These are phyloP conservation scores for Columba janthina DNA, from an alignment of 2,113 vertebrate genomes.

Conservation along the genomic window DNA sequence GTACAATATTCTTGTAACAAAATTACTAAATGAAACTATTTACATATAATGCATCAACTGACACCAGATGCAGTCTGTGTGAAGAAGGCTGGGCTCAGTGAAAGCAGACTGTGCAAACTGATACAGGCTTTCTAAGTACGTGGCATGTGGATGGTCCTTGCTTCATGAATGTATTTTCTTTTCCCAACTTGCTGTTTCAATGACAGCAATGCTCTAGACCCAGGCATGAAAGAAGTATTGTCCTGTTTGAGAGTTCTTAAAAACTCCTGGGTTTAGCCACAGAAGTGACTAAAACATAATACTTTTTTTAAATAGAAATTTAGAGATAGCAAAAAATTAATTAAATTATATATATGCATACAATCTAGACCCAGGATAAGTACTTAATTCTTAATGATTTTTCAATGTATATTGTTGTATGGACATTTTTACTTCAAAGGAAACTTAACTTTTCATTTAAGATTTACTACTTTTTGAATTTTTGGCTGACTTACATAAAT, in stretches of 20 bases:
- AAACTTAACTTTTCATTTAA: background rate
- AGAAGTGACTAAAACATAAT: background rate
- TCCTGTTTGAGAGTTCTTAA: background rate
- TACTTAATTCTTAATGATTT: background rate
- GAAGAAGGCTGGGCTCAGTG: background rate
- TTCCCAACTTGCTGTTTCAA: background rate
- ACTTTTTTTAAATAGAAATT: background rate
- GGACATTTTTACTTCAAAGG: background rate
- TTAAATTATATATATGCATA: background rate
- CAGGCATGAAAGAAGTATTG: background rate
- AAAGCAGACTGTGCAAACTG: background rate
- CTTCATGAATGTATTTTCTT: background rate
- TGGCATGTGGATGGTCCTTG: background rate
- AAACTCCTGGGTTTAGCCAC: background rate
- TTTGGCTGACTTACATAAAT: background rate
- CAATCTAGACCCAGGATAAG: background rate
- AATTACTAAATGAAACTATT: constrained; percentile 68
- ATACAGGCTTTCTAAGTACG: background rate
- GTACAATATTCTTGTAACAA: constrained; percentile 46
- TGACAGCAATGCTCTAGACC: background rate
- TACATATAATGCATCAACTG: constrained; percentile 1
- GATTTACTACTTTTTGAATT: background rate
- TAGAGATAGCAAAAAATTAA: background rate
- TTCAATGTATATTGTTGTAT: background rate
- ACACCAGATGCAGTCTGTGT: background rate